phyloP scores from a whole-genome alignment of 2,888 invertebrate species.

The Tupiocoris notatus region DNA sequence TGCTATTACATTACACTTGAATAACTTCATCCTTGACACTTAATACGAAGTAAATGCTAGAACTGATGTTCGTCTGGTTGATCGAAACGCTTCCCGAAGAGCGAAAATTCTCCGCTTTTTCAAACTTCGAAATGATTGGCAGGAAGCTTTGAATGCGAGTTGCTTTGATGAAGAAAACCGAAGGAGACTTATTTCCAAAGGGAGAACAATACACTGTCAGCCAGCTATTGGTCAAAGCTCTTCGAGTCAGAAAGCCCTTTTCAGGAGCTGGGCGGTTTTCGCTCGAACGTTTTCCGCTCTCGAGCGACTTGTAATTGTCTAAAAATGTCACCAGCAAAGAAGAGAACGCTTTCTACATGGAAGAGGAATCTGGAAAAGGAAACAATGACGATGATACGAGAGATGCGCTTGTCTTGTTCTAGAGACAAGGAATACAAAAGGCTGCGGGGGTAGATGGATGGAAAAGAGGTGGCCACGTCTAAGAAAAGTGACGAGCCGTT shows the following conservation, averaged over 20 bases:
- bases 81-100: no score
- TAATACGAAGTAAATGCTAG: no score
- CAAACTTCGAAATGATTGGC: no score
- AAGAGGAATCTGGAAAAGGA: background rate
- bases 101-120: background rate
- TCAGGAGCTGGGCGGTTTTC: background rate
- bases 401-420: conserved; percentile 8
- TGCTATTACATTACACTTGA: no score
- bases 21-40: no score
- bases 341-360: conserved; percentile 19
- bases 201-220: background rate
- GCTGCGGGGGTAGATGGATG: background rate
- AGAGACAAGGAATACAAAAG: conserved; percentile 1
- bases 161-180: conserved; percentile 4
- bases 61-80: no score
- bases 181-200: background rate
- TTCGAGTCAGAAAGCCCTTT: background rate
- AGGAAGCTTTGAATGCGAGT: conserved; percentile 3
- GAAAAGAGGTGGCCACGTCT: background rate
- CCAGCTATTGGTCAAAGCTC: background rate
- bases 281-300: background rate
- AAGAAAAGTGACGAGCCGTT: conserved; percentile 37
- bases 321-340: conserved; percentile 41
- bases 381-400: conserved; percentile 43
- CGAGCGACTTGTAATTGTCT: conserved; percentile 37